These are phyloP conservation scores for Gasterosteus aculeatus DNA, from an alignment of 2,113 vertebrate species.

Conservation along the genomic window DNA sequence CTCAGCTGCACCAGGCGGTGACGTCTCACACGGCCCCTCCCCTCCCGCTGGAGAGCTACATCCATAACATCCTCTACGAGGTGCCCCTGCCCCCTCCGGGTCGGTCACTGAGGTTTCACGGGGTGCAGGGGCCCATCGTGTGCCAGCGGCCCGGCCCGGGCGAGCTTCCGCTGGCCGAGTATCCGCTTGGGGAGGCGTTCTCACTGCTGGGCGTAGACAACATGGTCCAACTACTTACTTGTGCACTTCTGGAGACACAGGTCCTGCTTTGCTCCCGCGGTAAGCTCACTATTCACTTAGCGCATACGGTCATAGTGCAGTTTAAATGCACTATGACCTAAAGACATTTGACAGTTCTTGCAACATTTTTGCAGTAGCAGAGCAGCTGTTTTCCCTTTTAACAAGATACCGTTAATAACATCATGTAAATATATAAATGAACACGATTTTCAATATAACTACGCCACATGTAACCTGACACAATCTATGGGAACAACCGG, in stretches of 20 bases:
- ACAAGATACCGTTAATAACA: background rate
- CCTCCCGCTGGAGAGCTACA: slow-evolving; percentile 95
- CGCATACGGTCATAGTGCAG: background rate
- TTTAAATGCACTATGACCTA: too few species aligned
- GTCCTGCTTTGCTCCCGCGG: slow-evolving; percentile 97
- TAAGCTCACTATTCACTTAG: slow-evolving; percentile 53
- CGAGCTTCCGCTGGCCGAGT: slow-evolving; percentile 93
- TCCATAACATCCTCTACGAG: slow-evolving; percentile 96
- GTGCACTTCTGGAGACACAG: slow-evolving; percentile 96
- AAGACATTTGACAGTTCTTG: background rate
- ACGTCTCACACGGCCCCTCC: slow-evolving; percentile 89
- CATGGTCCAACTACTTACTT: slow-evolving; percentile 95
- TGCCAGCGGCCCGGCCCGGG: slow-evolving; percentile 92
- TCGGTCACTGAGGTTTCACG: slow-evolving; percentile 92
- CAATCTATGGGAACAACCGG: background rate
- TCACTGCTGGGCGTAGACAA: slow-evolving; percentile 93
- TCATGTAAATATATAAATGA: background rate
- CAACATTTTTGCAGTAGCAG: background rate
- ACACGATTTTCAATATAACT: background rate
- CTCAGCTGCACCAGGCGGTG: slow-evolving; percentile 91
- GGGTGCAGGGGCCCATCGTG: slow-evolving; percentile 92
- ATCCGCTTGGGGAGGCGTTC: slow-evolving; percentile 89
- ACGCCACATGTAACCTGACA: background rate
- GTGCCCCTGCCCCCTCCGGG: slow-evolving; percentile 95
- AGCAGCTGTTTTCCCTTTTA: background rate